Evolutionary conservation across 2,113 vertebrate genomes (phyloP), one percentile per base, ranked within the genome.

Genomic region (Sclerurus mexicanus): DNA sequence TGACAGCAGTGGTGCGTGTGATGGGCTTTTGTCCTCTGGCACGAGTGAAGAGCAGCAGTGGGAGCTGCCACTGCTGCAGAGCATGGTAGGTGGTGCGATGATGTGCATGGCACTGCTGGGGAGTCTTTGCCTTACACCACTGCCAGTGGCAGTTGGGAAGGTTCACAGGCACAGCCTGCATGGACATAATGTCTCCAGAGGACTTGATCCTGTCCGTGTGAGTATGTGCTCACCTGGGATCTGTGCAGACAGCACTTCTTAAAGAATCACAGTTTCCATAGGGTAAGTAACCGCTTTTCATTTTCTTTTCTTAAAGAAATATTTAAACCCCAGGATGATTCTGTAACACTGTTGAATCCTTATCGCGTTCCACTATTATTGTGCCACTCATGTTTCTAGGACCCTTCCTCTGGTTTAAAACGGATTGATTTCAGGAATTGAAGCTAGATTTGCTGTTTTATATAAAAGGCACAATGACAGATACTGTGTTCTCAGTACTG

Each of bases 271-370:
- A 44, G 30, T 93, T 89, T 64, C 82, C 30, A 0, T 78, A 96
- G 87, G 95, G 96, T 97, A 97, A 97, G 95, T 95, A 96, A 94
- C 71, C 0, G 0, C 68, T 95, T 96, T 90, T 90, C 22, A 4
- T 95, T 95, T 93, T 87, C 64, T 91, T 95, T 93, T 47, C n/a
- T 53, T 86, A 55, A 90, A 93, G 24, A 93, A 90, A 31, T 74
- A 63, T 21, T 78, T 89, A 12, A 92, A 95, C 28, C n/a, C 33
- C 37, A 37, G 2, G 1, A 44, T 89, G 47, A 50, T 42, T 55
- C 23, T 82, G 8, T 89, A 69, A 59, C 86, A 9, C 39, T 27
- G 14, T 52, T 81, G 69, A 92, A 59, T 84, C 52, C 31, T 66
- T 46, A 27, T 69, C 42, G 30, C 20, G 6, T 52, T 79, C 37